phyloP scores from a whole-genome alignment of 2,888 invertebrate species.

The Odontothrips loti region DNA sequence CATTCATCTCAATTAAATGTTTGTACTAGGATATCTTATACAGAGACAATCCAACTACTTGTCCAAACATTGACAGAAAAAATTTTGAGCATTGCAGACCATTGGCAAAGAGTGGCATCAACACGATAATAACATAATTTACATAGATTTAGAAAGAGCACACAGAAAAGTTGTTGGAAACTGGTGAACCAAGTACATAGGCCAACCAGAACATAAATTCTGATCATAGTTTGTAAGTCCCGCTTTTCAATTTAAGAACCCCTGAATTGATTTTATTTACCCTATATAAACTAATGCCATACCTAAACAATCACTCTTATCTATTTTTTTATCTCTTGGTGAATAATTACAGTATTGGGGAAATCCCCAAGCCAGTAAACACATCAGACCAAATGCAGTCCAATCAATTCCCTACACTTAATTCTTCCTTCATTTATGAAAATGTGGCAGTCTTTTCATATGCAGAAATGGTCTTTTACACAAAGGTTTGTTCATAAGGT shows the following conservation, averaged over 20 bases:
- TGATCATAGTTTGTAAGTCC: no score
- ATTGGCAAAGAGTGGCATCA: no score
- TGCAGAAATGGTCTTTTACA: conserved; percentile 2
- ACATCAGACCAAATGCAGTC: background rate
- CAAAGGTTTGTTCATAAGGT: conserved; percentile 13
- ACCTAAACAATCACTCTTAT: background rate
- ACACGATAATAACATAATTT: no score
- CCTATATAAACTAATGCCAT: background rate
- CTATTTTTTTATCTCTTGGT: background rate
- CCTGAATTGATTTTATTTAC: no score
- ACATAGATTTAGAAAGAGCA: no score
- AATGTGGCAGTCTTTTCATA: background rate
- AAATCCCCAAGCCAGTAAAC: background rate
- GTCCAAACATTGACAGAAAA: no score
- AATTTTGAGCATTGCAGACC: no score
- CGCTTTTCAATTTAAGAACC: no score
- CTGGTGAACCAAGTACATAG: background rate
- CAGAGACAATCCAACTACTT: no score
- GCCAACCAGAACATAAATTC: background rate
- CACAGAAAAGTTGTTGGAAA: no score
- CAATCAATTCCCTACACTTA: background rate
- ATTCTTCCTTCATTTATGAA: background rate
- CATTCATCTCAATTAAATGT: background rate
- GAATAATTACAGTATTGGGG: background rate
- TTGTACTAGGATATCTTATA: no score